Percentiles rank a stretch among this genome's conserved stretches.
Evolutionary conservation across 2,888 invertebrate species (phyloP).

Genomic region (Nemoura dubitans): DNA sequence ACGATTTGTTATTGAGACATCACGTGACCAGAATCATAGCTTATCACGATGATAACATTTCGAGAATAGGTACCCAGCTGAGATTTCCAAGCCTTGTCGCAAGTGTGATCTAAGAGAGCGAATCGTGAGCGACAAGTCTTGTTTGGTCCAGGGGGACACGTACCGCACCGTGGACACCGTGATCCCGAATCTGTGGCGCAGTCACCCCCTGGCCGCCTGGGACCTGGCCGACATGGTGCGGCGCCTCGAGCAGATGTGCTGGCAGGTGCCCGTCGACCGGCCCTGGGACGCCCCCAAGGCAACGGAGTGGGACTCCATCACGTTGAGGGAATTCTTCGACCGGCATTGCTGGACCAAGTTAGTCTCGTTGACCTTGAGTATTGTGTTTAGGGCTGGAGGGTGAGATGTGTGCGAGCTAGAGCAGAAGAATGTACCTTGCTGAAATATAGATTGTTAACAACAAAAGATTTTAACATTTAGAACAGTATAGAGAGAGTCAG

Average conservation of each 20-base stretch:
- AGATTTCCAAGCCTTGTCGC: no score
- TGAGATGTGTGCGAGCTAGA: no score
- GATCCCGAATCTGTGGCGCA: constrained; percentile 43
- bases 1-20: no score
- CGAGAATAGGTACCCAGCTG: no score
- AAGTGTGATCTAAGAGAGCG: background rate
- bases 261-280: constrained; percentile 55
- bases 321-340: constrained; percentile 15
- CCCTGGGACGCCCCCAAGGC: constrained; percentile 57
- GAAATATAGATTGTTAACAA: no score
- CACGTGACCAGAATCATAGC: no score
- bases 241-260: constrained; percentile 57
- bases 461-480: no score
- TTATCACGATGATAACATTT: no score
- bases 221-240: constrained; percentile 47
- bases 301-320: constrained; percentile 57
- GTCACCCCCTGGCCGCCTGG: constrained; percentile 49
- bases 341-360: constrained; percentile 21
- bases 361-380: background rate
- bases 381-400: no score
- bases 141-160: background rate
- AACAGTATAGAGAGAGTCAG: no score
- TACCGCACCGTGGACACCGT: constrained; percentile 3
- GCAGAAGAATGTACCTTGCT: no score
- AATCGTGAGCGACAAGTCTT: background rate